Evolutionary conservation across 2,797 vertebrate species (phyloP), one percentile per base, ranked within the genome.

Genomic region (Sitta carolinensis): DNA sequence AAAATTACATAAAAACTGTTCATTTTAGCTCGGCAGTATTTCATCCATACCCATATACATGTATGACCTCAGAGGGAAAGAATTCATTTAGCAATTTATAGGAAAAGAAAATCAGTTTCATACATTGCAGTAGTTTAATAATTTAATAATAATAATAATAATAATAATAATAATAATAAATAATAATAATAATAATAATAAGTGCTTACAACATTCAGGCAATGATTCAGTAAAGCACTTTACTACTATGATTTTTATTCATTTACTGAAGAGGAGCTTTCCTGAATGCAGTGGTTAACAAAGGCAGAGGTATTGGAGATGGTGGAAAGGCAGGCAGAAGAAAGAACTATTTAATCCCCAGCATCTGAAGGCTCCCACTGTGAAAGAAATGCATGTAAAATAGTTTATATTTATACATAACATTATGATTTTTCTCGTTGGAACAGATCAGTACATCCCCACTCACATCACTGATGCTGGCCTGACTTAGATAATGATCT

Each of bases 201-300:
- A 92, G n/a, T 15, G 11, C 57, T 59, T 68, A 32, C 52, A 90
- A 22, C 50, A 67, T 84, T 94, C 84, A 89, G 67, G 52, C 52
- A 45, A 27, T 88, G 79, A 89, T 87, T 96, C 91, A 91, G 57
- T 64, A 62, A 92, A 54, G 58, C 83, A 82, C 72, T 93, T 93
- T 75, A 76, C 19, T 64, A 32, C 58, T 42, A 10, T 54, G 51
- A 87, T 87, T 95, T 87, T 93, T 91, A 95, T 94, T 81, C 57
- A 47, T 89, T 95, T 95, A 38, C 76, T 81, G 79, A 85, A 69
- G 36, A 69, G 66, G 25, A 57, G 6, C 18, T 5, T 80, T 92
- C 73, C 52, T 91, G 54, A 95, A 96, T 89, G 78, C 48, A 48
- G 59, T 72, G 76, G 48, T 84, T 95, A 95, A 94, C 52, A 89